Percentiles rank a stretch among this genome's conserved stretches.
These are phyloP conservation scores for Hemibagrus wyckioides DNA, from an alignment of 2,113 vertebrate genomes.

Conservation along the genomic window DNA sequence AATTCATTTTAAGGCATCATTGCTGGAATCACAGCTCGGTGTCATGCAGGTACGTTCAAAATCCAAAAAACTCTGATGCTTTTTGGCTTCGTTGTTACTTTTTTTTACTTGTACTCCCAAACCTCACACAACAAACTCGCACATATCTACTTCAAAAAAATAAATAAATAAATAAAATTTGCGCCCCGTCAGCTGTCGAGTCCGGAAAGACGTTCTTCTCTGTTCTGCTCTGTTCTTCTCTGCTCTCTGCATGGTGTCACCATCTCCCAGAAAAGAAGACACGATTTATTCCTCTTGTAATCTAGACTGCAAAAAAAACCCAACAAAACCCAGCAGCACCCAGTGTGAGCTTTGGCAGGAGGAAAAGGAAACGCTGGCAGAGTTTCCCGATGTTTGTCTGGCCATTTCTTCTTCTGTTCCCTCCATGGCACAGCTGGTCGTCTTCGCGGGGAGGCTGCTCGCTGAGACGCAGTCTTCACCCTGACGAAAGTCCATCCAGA, in stretches of 20 bases:
- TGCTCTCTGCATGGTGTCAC: constrained; percentile 18
- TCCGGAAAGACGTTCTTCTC: constrained; percentile 8
- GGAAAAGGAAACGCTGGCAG: constrained; percentile 27
- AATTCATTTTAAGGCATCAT: too few relatives aligned
- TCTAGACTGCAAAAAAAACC: not conserved
- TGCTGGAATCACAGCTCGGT: not conserved
- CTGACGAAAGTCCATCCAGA: not conserved
- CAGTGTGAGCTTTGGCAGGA: constrained; percentile 42
- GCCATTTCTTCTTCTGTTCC: constrained; percentile 17
- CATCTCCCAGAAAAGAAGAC: constrained; percentile 5
- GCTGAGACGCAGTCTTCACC: not conserved
- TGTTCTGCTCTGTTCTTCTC: not conserved
- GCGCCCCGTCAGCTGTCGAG: constrained; percentile 23
- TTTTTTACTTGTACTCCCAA: not conserved
- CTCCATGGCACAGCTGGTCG: not conserved
- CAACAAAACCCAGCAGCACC: not conserved
- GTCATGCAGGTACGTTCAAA: not conserved
- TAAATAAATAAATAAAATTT: not conserved
- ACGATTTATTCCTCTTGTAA: constrained; percentile 18
- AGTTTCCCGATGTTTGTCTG: constrained; percentile 35
- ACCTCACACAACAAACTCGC: not conserved
- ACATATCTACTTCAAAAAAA: not conserved
- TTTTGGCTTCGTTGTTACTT: not conserved
- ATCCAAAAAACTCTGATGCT: not conserved
- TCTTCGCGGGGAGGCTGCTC: not conserved